Conservation (phyloP, 2,113 vertebrate genomes). For the Chrysemys picta region DNA sequence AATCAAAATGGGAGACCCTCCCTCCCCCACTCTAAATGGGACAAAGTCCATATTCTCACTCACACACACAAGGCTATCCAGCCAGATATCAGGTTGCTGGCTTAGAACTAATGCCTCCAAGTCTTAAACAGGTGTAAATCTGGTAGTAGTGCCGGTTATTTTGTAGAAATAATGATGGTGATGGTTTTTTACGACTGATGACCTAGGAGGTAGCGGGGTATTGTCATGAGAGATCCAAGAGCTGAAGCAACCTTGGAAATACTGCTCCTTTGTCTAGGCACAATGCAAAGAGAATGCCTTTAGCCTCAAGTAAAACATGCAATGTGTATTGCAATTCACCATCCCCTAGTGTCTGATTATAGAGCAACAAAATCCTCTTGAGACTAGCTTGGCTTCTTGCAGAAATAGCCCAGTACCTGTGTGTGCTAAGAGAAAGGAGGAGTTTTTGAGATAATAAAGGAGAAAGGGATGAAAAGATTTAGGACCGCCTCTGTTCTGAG, state of each 20-base stretch:
- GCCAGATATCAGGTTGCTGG: background rate
- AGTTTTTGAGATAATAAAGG: background rate
- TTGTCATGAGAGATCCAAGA: background rate
- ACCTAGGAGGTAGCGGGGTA: background rate
- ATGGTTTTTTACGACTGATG: background rate
- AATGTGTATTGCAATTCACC: background rate
- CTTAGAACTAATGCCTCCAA: background rate
- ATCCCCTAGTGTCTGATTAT: background rate
- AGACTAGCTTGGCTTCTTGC: background rate
- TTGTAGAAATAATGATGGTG: background rate
- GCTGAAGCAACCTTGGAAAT: background rate
- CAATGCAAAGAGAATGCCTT: background rate
- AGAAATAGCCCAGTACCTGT: rapidly evolving
- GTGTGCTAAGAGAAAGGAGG: background rate
- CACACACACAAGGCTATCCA: background rate
- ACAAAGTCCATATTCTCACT: background rate
- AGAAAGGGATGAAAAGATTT: background rate
- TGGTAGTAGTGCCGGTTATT: background rate
- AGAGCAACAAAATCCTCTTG: background rate
- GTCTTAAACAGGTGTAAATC: background rate
- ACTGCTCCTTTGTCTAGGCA: background rate
- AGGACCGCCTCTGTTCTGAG: background rate
- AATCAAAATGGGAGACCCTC: background rate
- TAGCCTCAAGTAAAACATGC: background rate
- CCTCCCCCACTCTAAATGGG: background rate